phyloP scores from a whole-genome alignment of 2,797 vertebrate species.

The Sylvia borin region DNA sequence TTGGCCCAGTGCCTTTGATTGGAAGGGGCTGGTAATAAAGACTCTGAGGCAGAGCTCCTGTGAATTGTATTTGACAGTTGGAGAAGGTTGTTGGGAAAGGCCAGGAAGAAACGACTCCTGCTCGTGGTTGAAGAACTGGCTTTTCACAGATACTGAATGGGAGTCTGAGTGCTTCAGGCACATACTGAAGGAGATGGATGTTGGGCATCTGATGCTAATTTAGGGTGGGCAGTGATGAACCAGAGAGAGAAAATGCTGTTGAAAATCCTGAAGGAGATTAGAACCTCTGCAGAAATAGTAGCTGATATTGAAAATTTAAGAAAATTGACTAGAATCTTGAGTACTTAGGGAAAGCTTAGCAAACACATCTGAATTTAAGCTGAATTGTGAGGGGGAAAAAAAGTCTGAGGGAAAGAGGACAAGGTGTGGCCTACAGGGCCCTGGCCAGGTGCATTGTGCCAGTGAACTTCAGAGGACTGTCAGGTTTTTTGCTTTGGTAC shows the following conservation, averaged over 20 bases:
- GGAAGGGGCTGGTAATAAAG: neutral
- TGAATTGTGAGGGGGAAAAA: neutral
- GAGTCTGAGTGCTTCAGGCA: neutral
- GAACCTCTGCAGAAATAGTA: neutral
- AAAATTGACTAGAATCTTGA: neutral
- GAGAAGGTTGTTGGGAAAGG: neutral
- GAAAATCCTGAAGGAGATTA: neutral
- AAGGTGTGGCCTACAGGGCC: neutral
- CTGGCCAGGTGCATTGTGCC: accelerated
- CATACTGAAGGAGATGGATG: neutral
- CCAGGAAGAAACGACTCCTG: neutral
- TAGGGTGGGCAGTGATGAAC: neutral
- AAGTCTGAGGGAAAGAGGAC: neutral
- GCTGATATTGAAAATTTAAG: neutral
- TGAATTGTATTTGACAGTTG: neutral
- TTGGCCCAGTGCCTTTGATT: neutral
- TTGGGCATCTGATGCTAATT: neutral
- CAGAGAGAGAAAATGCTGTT: neutral
- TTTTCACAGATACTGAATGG: neutral
- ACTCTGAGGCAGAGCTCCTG: neutral
- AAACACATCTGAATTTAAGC: neutral
- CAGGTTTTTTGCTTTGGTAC: accelerated
- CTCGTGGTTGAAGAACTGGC: neutral
- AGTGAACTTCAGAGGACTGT: neutral
- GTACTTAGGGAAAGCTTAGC: neutral